phyloP scores from a whole-genome alignment of 2,888 invertebrate genomes.

The Heliconius hortense region DNA sequence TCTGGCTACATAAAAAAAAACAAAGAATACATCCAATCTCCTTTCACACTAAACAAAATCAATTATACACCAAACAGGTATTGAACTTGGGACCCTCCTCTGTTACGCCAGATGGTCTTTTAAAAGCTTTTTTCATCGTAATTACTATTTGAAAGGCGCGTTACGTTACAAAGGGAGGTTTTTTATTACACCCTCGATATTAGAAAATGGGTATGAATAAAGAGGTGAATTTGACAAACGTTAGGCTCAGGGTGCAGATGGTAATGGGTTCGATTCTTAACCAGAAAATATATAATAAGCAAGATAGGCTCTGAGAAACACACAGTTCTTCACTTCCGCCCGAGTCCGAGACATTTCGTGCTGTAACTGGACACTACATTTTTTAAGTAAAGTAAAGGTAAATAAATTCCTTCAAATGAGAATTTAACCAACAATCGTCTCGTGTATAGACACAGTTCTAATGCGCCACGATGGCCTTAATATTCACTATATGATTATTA shows the following conservation, averaged over 20 bases:
- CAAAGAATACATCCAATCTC: neutral
- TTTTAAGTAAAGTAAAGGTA: too few species aligned
- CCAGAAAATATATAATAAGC: neutral
- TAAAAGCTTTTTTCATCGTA: conserved; percentile 15
- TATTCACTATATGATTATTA: too few species aligned
- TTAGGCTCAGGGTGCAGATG: neutral
- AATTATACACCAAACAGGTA: conserved; percentile 12
- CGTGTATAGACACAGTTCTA: too few species aligned
- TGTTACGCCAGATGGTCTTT: conserved; percentile 10
- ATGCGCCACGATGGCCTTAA: too few species aligned
- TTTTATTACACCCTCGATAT: conserved; percentile 2
- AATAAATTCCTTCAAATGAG: too few species aligned
- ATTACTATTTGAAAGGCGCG: conserved; percentile 20
- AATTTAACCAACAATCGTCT: too few species aligned
- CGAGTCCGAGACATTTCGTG: neutral
- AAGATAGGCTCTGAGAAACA: too few species aligned
- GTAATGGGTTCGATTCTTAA: neutral
- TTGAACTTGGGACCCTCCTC: conserved; percentile 4
- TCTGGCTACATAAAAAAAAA: neutral
- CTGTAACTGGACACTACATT: too few species aligned
- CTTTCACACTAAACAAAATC: conserved; percentile 3
- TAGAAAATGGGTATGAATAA: neutral
- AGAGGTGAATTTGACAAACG: too few species aligned
- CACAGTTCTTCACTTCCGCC: too few species aligned
- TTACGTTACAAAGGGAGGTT: conserved; percentile 4